Percentiles rank a stretch among this genome's conserved stretches.
Conservation (phyloP, 2,888 invertebrate genomes). For the Leptinotarsa peninsularis region DNA sequence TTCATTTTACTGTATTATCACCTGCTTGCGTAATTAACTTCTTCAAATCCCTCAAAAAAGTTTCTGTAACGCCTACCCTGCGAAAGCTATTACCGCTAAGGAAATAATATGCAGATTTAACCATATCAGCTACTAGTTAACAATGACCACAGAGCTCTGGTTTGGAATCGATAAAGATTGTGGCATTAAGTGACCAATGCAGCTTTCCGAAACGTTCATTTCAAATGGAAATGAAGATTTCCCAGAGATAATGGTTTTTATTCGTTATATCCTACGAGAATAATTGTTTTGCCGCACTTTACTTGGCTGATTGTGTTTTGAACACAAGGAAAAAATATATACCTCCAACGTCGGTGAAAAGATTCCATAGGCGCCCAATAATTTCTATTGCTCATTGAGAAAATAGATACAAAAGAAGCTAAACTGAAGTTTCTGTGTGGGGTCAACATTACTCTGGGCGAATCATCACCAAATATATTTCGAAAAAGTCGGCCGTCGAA, state of each 20-base stretch:
- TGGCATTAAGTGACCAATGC: conserved; percentile 18
- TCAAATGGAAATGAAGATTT: not conserved
- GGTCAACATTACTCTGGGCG: too few species aligned
- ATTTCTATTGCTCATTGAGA: too few species aligned
- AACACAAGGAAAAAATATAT: not conserved
- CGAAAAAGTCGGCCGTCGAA: too few species aligned
- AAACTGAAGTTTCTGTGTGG: too few species aligned
- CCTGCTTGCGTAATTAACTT: not conserved
- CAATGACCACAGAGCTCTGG: conserved; percentile 34
- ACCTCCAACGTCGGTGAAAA: too few species aligned
- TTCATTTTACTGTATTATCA: too few species aligned
- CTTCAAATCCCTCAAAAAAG: not conserved
- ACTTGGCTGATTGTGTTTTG: not conserved
- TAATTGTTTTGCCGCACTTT: not conserved
- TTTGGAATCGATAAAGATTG: conserved; percentile 33
- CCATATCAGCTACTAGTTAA: conserved; percentile 37
- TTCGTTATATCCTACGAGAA: not conserved
- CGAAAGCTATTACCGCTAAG: conserved; percentile 53
- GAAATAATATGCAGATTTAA: conserved; percentile 56
- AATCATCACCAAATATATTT: too few species aligned
- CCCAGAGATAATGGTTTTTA: not conserved
- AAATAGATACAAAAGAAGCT: too few species aligned
- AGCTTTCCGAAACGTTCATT: not conserved
- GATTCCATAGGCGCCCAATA: too few species aligned
- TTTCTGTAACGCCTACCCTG: not conserved